Conservation (phyloP, 2,113 vertebrate species). For the Microtus richardsoni region DNA sequence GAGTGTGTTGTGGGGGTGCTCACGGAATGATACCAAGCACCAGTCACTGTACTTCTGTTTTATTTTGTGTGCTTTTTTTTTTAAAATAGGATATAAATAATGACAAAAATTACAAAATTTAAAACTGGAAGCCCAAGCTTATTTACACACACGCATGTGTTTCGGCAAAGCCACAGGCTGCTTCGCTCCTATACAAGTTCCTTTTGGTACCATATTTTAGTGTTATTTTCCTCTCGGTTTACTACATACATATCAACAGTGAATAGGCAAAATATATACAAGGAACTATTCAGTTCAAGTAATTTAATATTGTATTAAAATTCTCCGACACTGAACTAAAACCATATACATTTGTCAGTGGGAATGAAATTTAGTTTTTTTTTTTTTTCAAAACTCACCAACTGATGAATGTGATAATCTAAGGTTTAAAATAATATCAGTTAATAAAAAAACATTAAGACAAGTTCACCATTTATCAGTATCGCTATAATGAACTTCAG, state of each 20-base stretch:
- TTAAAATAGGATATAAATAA: constrained; percentile 98
- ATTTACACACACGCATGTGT: constrained; percentile 94
- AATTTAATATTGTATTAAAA: constrained; percentile 98
- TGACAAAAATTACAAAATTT: constrained; percentile 99
- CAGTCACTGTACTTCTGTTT: constrained; percentile 93
- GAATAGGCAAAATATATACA: constrained; percentile 99
- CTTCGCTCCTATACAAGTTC: constrained; percentile 90
- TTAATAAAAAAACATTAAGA: constrained; percentile 99
- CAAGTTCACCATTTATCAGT: constrained; percentile 97
- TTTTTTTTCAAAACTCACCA: constrained; percentile 90
- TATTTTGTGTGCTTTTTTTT: constrained; percentile 96
- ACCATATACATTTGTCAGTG: constrained; percentile 91
- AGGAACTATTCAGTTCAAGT: constrained; percentile 93
- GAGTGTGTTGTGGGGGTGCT: background rate
- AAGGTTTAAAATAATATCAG: constrained; percentile 93
- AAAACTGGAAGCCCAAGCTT: constrained; percentile 99
- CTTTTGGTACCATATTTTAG: constrained; percentile 94
- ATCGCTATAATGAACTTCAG: constrained; percentile 98
- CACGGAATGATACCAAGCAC: constrained; percentile 77
- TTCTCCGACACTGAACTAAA: constrained; percentile 93
- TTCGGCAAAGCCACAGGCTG: constrained; percentile 92
- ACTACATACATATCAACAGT: constrained; percentile 98
- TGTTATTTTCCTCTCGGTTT: constrained; percentile 88
- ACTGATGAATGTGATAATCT: constrained; percentile 90
- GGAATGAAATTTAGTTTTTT: constrained; percentile 89